phyloP scores from a whole-genome alignment of 2,797 vertebrate species.

The Oceanodroma leucorhoa region DNA sequence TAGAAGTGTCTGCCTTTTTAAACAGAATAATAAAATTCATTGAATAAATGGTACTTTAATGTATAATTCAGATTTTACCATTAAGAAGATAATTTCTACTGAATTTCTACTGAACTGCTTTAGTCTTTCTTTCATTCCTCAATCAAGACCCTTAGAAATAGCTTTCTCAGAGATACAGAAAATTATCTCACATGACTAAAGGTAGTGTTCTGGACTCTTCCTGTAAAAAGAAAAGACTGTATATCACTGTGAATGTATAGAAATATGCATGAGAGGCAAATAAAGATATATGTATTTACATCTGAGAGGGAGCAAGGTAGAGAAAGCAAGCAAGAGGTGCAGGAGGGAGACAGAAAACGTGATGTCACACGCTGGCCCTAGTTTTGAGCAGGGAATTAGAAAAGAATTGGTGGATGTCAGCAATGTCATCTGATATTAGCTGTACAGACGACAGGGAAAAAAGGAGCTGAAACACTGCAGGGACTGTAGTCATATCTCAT shows the following conservation, averaged over 20 bases:
- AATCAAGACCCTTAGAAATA: constrained; percentile 16
- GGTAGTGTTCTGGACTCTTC: neutral
- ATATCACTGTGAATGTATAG: neutral
- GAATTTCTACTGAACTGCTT: constrained; percentile 8
- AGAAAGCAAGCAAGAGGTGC: neutral
- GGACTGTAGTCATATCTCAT: neutral
- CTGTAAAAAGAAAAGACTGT: neutral
- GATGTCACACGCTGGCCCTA: neutral
- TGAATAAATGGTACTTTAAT: constrained; percentile 36
- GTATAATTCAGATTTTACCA: constrained; percentile 31
- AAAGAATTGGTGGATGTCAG: constrained; percentile 17
- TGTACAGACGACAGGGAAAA: neutral
- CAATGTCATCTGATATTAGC: neutral
- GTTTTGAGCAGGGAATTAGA: neutral
- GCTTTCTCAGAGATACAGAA: neutral
- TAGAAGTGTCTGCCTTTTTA: constrained; percentile 20
- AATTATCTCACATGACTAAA: neutral
- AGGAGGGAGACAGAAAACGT: neutral
- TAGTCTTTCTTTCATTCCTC: neutral
- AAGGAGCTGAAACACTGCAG: neutral
- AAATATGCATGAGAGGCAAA: neutral
- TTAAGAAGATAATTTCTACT: constrained; percentile 34
- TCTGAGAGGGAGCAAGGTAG: neutral
- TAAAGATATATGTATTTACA: neutral
- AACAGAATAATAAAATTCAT: constrained; percentile 46